A percentile compares a stretch with the other conserved stretches of the same genome.
Conservation (phyloP, 2,888 invertebrate genomes). For the Drosophila percnosoma region DNA sequence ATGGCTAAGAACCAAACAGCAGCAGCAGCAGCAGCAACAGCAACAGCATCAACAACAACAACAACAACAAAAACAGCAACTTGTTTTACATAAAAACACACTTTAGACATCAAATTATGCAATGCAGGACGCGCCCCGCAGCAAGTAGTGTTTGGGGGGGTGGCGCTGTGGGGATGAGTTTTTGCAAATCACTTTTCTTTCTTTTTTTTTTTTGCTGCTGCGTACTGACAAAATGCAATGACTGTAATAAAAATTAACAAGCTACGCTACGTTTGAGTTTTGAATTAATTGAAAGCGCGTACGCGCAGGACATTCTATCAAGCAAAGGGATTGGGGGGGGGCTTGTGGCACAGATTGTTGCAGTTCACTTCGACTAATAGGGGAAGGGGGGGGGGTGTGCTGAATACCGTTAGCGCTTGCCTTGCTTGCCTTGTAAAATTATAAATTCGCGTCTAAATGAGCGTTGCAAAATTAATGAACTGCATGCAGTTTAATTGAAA, state of each 20-base stretch:
- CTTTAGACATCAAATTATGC: constrained; percentile 77
- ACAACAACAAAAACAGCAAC: constrained; percentile 42
- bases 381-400: not conserved
- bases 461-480: constrained; percentile 79
- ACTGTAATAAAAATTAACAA: constrained; percentile 80
- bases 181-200: constrained; percentile 8
- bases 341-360: constrained; percentile 22
- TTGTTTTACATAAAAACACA: constrained; percentile 80
- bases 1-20: constrained; percentile 57
- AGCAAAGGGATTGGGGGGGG: constrained; percentile 1
- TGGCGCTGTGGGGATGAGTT: not conserved
- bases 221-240: constrained; percentile 75
- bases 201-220: constrained; percentile 3
- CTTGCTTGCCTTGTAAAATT: constrained; percentile 61
- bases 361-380: constrained; percentile 11
- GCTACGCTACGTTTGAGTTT: constrained; percentile 82
- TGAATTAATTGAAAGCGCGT: constrained; percentile 81
- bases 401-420: constrained; percentile 7
- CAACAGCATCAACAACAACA: constrained; percentile 11
- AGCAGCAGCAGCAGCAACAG: constrained; percentile 12
- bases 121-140: constrained; percentile 45
- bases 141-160: not conserved
- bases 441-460: constrained; percentile 79
- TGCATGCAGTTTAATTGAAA: constrained; percentile 80
- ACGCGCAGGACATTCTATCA: constrained; percentile 69